Conservation (phyloP, 2,888 invertebrate genomes). For the Cheilosia vernalis region DNA sequence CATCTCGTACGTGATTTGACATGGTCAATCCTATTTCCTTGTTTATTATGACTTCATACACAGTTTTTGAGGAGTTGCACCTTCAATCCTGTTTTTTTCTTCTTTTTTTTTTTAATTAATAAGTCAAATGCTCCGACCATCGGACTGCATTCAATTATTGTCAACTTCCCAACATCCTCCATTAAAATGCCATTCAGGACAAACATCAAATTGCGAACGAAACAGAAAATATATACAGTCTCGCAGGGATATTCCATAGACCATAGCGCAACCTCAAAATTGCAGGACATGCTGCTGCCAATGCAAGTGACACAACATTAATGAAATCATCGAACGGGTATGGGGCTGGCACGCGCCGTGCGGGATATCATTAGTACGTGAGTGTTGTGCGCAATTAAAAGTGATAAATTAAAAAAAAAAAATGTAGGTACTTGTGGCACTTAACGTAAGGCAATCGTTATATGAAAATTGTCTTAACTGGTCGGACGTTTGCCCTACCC, state of each 20-base stretch:
- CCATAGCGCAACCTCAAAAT: conserved; percentile 15
- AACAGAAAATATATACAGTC: conserved; percentile 21
- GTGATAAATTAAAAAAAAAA: conserved; percentile 58
- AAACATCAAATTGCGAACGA: conserved; percentile 41
- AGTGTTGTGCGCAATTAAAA: conserved; percentile 61
- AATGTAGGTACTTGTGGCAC: conserved; percentile 59
- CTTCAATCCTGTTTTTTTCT: not conserved
- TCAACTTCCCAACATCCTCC: conserved; percentile 33
- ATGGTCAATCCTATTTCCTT: not conserved
- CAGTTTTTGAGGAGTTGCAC: not conserved
- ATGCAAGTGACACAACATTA: conserved; percentile 36
- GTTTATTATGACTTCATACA: not conserved
- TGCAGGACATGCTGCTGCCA: conserved; percentile 15
- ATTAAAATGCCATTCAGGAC: conserved; percentile 42
- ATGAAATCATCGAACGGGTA: conserved; percentile 23
- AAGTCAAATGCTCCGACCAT: not conserved
- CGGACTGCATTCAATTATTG: conserved; percentile 46
- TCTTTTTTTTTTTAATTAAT: conserved; percentile 4
- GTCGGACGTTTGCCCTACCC: conserved; percentile 6
- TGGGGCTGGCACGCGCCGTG: conserved; percentile 5
- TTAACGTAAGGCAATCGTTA: conserved; percentile 56
- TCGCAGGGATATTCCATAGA: not conserved
- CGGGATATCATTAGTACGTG: conserved; percentile 56
- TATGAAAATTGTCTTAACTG: conserved; percentile 51
- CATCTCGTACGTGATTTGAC: conserved; percentile 39